A percentile compares a stretch with the other conserved stretches of the same genome.
Evolutionary conservation across 2,888 invertebrate genomes (phyloP).

Genomic region (Eucriotettix oculatus): DNA sequence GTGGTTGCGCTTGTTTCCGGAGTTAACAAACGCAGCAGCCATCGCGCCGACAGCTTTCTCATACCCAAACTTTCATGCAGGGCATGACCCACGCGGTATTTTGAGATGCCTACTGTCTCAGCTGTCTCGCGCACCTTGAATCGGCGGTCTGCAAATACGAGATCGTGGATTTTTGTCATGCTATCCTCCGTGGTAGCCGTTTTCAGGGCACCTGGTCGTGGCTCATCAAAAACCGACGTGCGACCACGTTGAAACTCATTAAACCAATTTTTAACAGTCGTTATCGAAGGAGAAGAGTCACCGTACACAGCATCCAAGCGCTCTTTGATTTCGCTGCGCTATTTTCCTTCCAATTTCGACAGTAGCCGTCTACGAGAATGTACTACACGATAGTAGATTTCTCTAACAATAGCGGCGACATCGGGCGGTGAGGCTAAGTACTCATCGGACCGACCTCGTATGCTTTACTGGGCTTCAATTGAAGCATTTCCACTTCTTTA

Average conservation of each 20-base stretch:
- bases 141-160: slow-evolving; percentile 18
- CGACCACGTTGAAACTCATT: slow-evolving; percentile 12
- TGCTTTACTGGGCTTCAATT: too few species aligned
- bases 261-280: slow-evolving; percentile 10
- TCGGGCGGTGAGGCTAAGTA: too few species aligned
- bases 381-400: too few species aligned
- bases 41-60: slow-evolving; percentile 19
- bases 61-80: slow-evolving; percentile 7
- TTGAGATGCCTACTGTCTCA: too few species aligned
- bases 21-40: too few species aligned
- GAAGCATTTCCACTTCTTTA: too few species aligned
- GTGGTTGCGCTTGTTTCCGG: slow-evolving; percentile 17
- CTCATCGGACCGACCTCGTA: too few species aligned
- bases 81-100: too few species aligned
- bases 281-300: slow-evolving; percentile 11
- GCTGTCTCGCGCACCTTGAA: slow-evolving; percentile 18
- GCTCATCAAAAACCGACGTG: slow-evolving; percentile 12
- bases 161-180: slow-evolving; percentile 18
- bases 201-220: slow-evolving; percentile 9
- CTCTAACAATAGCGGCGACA: too few species aligned
- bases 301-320: neutral
- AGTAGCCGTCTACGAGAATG: too few species aligned
- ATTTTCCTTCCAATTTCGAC: neutral
- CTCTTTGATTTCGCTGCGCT: neutral
- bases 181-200: too few species aligned